These are phyloP conservation scores for Pangasius sanitwongsei DNA, from an alignment of 2,797 vertebrate species.

Conservation along the genomic window DNA sequence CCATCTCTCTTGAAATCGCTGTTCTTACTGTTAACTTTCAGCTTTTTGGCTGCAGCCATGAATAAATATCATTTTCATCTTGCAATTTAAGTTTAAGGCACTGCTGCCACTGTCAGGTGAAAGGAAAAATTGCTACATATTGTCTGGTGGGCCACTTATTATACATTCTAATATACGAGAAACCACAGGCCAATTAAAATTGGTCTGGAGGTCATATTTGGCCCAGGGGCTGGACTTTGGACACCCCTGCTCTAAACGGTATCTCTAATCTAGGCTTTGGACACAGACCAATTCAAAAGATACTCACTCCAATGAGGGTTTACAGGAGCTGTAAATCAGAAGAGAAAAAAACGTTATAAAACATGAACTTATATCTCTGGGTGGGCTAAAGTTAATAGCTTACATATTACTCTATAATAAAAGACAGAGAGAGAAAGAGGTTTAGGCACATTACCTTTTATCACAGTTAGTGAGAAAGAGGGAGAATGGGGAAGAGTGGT, in stretches of 20 bases:
- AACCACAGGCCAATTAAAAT: neutral
- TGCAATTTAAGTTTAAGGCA: neutral
- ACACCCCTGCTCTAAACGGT: neutral
- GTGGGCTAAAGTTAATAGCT: conserved; percentile 36
- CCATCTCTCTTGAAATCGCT: neutral
- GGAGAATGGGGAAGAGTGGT: conserved; percentile 18
- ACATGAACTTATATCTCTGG: neutral
- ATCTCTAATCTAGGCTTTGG: neutral
- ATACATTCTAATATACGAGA: neutral
- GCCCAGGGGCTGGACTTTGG: neutral
- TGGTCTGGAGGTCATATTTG: neutral
- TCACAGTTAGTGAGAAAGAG: neutral
- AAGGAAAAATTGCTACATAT: neutral
- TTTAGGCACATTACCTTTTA: conserved; percentile 41
- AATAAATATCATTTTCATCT: neutral
- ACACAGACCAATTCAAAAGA: conserved; percentile 21
- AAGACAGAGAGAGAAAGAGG: conserved; percentile 35
- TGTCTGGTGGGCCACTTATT: no score
- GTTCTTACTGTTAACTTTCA: neutral
- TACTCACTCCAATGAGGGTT: conserved; percentile 88
- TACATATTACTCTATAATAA: conserved; percentile 47
- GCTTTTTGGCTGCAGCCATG: neutral
- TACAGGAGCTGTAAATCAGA: conserved; percentile 79
- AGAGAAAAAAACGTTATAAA: conserved; percentile 40
- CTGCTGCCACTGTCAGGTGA: neutral